Conservation (phyloP, 2,113 vertebrate genomes). For the Myotis davidii region DNA sequence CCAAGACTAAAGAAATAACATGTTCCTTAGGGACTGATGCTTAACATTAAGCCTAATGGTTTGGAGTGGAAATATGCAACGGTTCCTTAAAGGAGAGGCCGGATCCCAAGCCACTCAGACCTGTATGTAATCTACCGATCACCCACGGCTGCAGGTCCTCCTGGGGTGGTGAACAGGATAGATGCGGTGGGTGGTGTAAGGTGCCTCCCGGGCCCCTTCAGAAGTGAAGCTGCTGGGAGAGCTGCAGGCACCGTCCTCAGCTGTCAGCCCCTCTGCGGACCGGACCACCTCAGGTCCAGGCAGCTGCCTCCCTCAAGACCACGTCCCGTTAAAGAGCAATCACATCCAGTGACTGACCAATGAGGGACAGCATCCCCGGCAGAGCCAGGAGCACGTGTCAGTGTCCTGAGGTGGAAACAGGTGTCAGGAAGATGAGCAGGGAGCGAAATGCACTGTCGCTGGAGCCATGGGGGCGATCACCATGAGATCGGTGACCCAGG, state of each 20-base stretch:
- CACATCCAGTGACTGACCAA: neutral
- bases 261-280: neutral
- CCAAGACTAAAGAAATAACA: neutral
- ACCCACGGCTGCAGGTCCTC: rapidly evolving
- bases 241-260: neutral
- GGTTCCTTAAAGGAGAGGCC: neutral
- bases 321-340: neutral
- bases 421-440: neutral
- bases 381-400: neutral
- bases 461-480: neutral
- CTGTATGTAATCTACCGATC: neutral
- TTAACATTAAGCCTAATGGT: neutral
- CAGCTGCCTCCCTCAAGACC: neutral
- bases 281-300: neutral
- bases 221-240: too few relatives aligned
- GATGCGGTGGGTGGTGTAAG: neutral
- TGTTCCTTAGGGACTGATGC: neutral
- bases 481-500: neutral
- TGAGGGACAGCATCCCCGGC: neutral
- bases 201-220: too few relatives aligned
- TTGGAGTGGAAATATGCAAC: neutral
- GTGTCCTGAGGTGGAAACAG: neutral
- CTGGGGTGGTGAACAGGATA: neutral
- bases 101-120: neutral
- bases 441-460: too few relatives aligned